A percentile compares a stretch with the other conserved stretches of the same genome.
Evolutionary conservation across 2,113 vertebrate species (phyloP).

Genomic region (Hippocampus barbouri): DNA sequence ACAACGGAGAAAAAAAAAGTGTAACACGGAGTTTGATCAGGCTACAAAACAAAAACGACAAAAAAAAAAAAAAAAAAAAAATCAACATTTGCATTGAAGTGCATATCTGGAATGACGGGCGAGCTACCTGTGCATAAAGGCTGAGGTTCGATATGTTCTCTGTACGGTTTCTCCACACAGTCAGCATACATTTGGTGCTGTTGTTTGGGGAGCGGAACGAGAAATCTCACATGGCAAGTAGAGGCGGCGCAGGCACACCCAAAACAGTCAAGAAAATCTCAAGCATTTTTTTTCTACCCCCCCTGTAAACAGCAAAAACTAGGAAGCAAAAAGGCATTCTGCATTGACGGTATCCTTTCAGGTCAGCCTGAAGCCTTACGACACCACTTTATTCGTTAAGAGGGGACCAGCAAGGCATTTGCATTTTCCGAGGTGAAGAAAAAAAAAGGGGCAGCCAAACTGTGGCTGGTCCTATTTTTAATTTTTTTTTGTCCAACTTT

Average conservation of each 20-base stretch:
- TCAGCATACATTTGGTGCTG: neutral
- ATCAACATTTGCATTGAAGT: slow-evolving; percentile 23
- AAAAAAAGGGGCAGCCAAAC: neutral
- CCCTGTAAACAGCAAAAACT: neutral
- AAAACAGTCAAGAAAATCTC: neutral
- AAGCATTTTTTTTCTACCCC: neutral
- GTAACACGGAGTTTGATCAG: neutral
- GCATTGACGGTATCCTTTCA: neutral
- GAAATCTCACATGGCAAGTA: neutral
- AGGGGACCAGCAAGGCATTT: neutral
- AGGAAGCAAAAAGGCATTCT: neutral
- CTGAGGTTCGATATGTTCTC: neutral
- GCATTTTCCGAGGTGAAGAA: neutral
- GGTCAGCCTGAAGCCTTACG: neutral
- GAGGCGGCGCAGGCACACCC: neutral
- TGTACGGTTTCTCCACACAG: neutral
- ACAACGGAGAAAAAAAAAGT: neutral
- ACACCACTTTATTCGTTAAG: neutral
- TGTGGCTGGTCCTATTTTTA: neutral
- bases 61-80: neutral
- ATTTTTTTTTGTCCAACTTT: too few species aligned
- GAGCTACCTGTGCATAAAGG: slow-evolving; percentile 6
- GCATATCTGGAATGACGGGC: slow-evolving; percentile 35
- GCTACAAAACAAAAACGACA: neutral
- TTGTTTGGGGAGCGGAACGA: neutral